Evolutionary conservation across 2,113 vertebrate genomes (phyloP).

Genomic region (Suricata suricatta): DNA sequence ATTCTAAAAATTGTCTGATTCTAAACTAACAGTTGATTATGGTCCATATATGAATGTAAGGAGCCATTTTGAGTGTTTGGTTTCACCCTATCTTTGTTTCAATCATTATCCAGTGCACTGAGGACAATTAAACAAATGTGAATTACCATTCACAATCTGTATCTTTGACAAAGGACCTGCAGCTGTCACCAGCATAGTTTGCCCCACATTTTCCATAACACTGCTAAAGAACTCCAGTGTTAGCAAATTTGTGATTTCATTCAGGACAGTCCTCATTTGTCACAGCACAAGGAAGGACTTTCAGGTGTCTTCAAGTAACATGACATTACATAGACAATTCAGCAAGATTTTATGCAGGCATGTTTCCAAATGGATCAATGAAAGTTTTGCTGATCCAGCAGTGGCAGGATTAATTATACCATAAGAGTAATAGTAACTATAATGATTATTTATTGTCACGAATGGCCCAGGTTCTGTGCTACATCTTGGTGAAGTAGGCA

Average conservation of each 20-base stretch:
- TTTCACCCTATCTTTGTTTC: neutral
- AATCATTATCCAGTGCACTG: neutral
- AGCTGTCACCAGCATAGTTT: constrained; percentile 8
- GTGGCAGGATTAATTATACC: neutral
- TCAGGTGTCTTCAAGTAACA: neutral
- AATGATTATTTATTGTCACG: neutral
- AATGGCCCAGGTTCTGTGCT: neutral
- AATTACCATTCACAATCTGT: neutral
- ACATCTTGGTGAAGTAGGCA: neutral
- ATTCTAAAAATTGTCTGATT: neutral
- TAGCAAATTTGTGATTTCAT: neutral
- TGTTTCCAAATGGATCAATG: constrained; percentile 34
- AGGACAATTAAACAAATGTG: neutral
- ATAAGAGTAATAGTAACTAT: neutral
- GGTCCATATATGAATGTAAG: neutral
- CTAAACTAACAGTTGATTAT: neutral
- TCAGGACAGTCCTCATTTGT: neutral
- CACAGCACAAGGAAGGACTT: neutral
- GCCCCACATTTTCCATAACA: neutral
- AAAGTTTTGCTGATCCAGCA: neutral
- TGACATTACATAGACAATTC: neutral
- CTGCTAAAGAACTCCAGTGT: neutral
- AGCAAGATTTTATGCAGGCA: neutral
- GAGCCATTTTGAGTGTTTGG: neutral
- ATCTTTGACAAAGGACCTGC: neutral